A percentile compares a stretch with the other conserved stretches of the same genome.
Conservation (phyloP, 2,113 vertebrate genomes). For the Microcebus griseorufus region DNA sequence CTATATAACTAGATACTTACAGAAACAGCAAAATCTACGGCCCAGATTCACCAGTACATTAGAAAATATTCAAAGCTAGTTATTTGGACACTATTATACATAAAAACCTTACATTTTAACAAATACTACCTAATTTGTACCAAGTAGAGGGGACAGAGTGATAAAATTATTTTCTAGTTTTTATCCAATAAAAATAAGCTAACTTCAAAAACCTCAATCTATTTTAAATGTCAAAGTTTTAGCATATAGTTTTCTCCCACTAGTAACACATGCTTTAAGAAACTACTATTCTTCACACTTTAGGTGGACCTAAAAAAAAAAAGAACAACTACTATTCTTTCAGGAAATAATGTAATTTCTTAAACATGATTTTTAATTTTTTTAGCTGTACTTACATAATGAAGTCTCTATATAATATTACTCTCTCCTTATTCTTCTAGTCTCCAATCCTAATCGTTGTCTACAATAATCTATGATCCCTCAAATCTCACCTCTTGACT, state of each 20-base stretch:
- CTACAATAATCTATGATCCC: background rate
- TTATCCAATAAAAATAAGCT: background rate
- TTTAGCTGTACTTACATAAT: background rate
- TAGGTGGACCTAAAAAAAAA: no score
- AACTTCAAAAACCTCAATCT: background rate
- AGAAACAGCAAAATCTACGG: background rate
- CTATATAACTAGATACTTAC: background rate
- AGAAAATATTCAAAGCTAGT: background rate
- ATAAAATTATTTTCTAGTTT: background rate
- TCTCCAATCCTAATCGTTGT: background rate
- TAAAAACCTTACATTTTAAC: background rate
- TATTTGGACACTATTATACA: background rate
- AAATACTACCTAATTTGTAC: background rate
- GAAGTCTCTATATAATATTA: background rate
- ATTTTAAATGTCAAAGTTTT: slow-evolving; percentile 1
- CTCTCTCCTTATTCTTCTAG: background rate
- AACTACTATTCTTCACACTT: background rate
- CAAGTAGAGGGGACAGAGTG: background rate
- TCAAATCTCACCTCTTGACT: background rate
- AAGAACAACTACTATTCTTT: background rate
- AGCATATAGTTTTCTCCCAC: background rate
- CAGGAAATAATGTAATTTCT: background rate
- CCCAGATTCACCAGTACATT: background rate
- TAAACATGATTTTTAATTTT: background rate
- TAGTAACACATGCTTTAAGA: background rate